Conservation (phyloP, 1,140 invertebrate genomes). For the Drosophila grimshawi region DNA sequence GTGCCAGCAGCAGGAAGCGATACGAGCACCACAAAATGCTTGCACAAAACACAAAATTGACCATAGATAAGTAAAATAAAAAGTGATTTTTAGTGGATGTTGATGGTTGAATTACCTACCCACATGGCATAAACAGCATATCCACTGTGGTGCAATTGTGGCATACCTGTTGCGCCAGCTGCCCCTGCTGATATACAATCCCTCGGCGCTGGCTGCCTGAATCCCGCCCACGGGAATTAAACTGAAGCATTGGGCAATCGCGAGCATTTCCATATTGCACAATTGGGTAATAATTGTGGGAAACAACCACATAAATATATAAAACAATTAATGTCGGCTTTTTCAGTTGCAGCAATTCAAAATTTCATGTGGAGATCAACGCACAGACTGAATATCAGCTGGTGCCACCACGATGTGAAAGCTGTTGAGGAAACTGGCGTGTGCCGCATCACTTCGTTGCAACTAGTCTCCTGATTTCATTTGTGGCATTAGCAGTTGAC, state of each 20-base stretch:
- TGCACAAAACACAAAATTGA: constrained; percentile 67
- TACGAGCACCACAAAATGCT: constrained; percentile 51
- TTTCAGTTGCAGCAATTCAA: too few species aligned
- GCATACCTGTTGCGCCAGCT: constrained; percentile 68
- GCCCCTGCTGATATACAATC: constrained; percentile 59
- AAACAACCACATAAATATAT: too few species aligned
- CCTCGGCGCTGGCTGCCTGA: constrained; percentile 8
- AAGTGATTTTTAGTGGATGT: too few species aligned
- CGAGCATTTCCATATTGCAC: constrained; percentile 42
- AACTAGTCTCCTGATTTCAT: not conserved
- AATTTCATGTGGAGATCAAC: not conserved
- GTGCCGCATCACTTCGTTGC: constrained; percentile 6
- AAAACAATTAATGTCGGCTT: too few species aligned
- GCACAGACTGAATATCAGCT: constrained; percentile 31
- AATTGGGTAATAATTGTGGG: not conserved
- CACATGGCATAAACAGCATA: constrained; percentile 64
- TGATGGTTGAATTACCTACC: constrained; percentile 39
- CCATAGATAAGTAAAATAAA: constrained; percentile 29
- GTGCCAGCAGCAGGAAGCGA: constrained; percentile 62
- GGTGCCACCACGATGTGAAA: constrained; percentile 74
- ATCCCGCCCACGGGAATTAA: constrained; percentile 80
- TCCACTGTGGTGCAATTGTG: constrained; percentile 47
- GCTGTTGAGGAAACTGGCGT: constrained; percentile 47
- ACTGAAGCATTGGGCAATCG: constrained; percentile 78
- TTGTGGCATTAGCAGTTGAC: not conserved